Evolutionary conservation across 2,113 vertebrate species (phyloP).

Genomic region (Corythornis vintsioides): DNA sequence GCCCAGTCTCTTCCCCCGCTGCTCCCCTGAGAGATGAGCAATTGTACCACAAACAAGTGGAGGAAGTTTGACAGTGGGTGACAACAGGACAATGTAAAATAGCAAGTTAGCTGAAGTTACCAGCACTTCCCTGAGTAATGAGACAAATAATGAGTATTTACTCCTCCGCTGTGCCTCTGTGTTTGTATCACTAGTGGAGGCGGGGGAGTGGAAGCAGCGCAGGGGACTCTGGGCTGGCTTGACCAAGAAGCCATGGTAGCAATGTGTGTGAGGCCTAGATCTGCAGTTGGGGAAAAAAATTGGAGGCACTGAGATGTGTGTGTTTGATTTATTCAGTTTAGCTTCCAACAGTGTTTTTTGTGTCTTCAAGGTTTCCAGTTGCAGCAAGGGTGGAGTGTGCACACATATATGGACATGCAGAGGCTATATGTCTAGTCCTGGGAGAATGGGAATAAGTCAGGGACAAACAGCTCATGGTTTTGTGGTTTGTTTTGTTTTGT

Average conservation of each 20-base stretch:
- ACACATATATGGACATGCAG: rapidly evolving
- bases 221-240: not conserved
- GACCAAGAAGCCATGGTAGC: rapidly evolving
- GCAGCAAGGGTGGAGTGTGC: rapidly evolving
- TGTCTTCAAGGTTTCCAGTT: not conserved
- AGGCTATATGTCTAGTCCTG: not conserved
- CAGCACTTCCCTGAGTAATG: not conserved
- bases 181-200: not conserved
- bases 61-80: not conserved
- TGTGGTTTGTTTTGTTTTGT: too few relatives aligned
- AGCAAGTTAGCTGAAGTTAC: not conserved
- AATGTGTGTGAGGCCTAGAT: not conserved
- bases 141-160: not conserved
- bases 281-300: rapidly evolving
- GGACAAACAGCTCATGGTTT: not conserved
- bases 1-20: not conserved
- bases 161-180: not conserved
- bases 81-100: slow-evolving; percentile 19
- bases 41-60: slow-evolving; percentile 25
- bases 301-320: not conserved
- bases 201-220: rapidly evolving
- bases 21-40: slow-evolving; percentile 4
- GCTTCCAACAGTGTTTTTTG: not conserved
- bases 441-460: not conserved
- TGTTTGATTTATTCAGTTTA: not conserved